Evolutionary conservation across 2,888 invertebrate genomes (phyloP), one percentile per base, ranked within the genome.

Genomic region (Trilocha varians): DNA sequence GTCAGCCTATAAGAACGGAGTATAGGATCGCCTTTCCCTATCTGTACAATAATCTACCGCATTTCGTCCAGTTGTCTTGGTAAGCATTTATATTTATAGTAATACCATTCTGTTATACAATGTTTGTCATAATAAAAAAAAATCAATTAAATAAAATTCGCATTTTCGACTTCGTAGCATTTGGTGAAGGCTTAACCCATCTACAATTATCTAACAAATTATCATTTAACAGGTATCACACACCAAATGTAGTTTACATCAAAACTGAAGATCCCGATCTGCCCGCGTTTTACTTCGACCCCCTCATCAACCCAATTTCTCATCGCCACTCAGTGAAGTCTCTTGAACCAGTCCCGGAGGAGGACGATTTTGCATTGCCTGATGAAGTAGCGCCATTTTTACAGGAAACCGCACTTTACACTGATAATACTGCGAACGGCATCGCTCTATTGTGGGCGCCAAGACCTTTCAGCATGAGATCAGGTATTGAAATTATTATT

Each of bases 261-360:
- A 99, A 99, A 87, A 99, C 99, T 0, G 99, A 99, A 85, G 99
- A 99, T 89, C 99, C 99, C 5, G 99, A 99, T 83, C 87, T 99
- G 43, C 99, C 99, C 32, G 99, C 99, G 0, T 99, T 99, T 79
- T 99, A 99, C 78, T 99, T 99, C 82, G 99, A 99, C 87, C 99
- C 99, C 0, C 87, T 99, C 38, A 99, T 99, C 69, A 99, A 99
- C 83, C 99, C 99, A 0, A 99, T 99, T 57, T 97, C 99, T 1
- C 98, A 98, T 70, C 89, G 97, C 41, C 95, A 96, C 78, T 91
- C 96, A 0, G 89, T 94, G 0, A 96, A 95, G 87, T 89, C 89
- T 4, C 78, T 92, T 37, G 98, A 98, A 66, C 95, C 95, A 0
- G 78, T 95, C 42, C 95, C 97, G 0, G 97, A 98, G 40, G 98